Conservation (phyloP, 2,797 vertebrate species). For the Helostoma temminkii region DNA sequence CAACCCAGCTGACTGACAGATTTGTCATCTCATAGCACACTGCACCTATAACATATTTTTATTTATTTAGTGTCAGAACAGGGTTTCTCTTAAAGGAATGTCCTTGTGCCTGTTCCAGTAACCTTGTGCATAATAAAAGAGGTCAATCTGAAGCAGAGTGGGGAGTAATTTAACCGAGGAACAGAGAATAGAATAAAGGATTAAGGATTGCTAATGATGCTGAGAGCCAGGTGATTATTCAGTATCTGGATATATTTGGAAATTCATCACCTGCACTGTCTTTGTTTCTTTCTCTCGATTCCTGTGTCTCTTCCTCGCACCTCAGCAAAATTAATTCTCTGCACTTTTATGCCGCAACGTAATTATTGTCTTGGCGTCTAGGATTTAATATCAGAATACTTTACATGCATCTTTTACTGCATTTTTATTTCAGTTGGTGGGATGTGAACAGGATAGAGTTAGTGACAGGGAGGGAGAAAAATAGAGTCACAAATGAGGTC, state of each 20-base stretch:
- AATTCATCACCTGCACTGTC: slow-evolving; percentile 33
- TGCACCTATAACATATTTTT: slow-evolving; percentile 68
- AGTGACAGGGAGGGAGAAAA: slow-evolving; percentile 33
- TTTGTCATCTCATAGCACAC: slow-evolving; percentile 70
- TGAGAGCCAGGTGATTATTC: slow-evolving; percentile 60
- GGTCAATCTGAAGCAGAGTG: slow-evolving; percentile 54
- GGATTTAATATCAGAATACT: slow-evolving; percentile 44
- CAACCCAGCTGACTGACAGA: slow-evolving; percentile 54
- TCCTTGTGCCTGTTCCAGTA: slow-evolving; percentile 71
- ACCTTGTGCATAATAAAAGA: slow-evolving; percentile 80
- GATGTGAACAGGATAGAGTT: slow-evolving; percentile 31
- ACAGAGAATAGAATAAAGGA: slow-evolving; percentile 72
- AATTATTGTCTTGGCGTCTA: slow-evolving; percentile 12
- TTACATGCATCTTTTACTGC: slow-evolving; percentile 33
- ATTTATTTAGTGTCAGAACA: slow-evolving; percentile 73
- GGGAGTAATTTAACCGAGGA: slow-evolving; percentile 50
- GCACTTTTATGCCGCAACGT: slow-evolving; percentile 18
- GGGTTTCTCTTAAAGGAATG: slow-evolving; percentile 66
- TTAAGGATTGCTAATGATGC: slow-evolving; percentile 69
- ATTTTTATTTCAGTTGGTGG: slow-evolving; percentile 21
- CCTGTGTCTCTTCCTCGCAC: slow-evolving; percentile 16
- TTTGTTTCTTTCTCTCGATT: neutral
- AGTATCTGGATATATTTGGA: slow-evolving; percentile 58
- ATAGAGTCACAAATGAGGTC: slow-evolving; percentile 72
- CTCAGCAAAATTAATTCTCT: slow-evolving; percentile 46